Evolutionary conservation across 35 echinoderm and acorn worm species (phyloP).

Genomic region (Chiridota heheva): DNA sequence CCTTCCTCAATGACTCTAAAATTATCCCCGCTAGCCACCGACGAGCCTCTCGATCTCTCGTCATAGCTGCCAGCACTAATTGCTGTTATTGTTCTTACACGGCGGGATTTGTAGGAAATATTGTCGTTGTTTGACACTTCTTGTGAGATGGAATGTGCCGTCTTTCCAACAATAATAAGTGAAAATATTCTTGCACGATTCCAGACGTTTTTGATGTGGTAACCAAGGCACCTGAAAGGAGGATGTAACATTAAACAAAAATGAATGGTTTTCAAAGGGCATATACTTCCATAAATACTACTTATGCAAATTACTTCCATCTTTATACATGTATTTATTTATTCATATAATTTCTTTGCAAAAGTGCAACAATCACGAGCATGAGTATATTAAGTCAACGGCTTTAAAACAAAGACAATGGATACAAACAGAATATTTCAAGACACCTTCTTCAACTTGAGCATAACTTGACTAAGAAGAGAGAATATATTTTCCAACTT

Average conservation of each 20-base stretch:
- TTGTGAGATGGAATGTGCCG: slow-evolving; percentile 40
- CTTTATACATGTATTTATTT: background rate
- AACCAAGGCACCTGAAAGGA: slow-evolving; percentile 78
- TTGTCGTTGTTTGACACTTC: slow-evolving; percentile 38
- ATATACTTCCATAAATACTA: background rate
- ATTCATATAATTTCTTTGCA: background rate
- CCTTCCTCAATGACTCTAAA: no score
- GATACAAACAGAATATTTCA: no score
- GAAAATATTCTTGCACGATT: slow-evolving; percentile 90
- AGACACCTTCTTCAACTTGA: no score
- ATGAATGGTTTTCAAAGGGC: background rate
- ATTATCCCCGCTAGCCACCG: no score
- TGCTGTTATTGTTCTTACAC: no score
- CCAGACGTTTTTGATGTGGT: slow-evolving; percentile 74
- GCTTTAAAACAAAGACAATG: no score
- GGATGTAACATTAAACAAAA: background rate
- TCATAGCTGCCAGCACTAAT: no score
- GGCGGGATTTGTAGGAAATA: no score
- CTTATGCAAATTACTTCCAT: background rate
- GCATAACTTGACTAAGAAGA: no score
- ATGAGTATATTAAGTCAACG: background rate
- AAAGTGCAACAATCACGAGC: background rate
- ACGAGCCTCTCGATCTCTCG: no score
- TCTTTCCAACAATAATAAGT: slow-evolving; percentile 73
- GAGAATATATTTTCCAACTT: no score